A percentile compares a stretch with the other conserved stretches of the same genome.
Conservation (phyloP, 2,888 invertebrate genomes). For the Apotomis capreana region DNA sequence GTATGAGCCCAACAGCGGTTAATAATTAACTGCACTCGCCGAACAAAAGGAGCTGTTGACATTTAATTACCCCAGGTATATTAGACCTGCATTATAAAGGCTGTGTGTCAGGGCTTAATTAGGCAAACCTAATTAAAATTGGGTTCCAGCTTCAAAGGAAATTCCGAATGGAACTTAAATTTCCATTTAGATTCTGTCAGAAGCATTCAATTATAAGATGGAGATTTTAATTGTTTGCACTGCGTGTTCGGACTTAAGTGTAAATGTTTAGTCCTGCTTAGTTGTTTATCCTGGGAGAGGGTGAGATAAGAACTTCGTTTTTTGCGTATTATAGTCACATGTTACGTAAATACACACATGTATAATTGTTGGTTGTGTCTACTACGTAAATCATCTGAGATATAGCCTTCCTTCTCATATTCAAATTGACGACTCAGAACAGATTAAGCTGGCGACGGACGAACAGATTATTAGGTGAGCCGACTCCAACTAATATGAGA, state of each 20-base stretch:
- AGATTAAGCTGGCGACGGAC: no score
- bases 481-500: no score
- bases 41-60: slow-evolving; percentile 33
- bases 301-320: no score
- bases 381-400: no score
- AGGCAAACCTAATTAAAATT: slow-evolving; percentile 15
- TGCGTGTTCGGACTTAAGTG: background rate
- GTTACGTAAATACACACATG: no score
- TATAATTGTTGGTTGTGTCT: no score
- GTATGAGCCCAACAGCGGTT: background rate
- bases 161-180: background rate
- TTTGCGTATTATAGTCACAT: no score
- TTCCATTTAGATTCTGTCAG: background rate
- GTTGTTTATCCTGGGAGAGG: no score
- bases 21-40: slow-evolving; percentile 14
- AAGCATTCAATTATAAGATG: background rate
- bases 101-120: slow-evolving; percentile 13
- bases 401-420: no score
- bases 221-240: background rate
- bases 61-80: slow-evolving; percentile 17
- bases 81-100: slow-evolving; percentile 18
- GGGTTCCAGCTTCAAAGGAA: background rate
- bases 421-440: no score
- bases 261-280: background rate
- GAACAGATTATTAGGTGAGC: no score